Conservation (phyloP, 2,888 invertebrate genomes). For the Chalcis sispes region DNA sequence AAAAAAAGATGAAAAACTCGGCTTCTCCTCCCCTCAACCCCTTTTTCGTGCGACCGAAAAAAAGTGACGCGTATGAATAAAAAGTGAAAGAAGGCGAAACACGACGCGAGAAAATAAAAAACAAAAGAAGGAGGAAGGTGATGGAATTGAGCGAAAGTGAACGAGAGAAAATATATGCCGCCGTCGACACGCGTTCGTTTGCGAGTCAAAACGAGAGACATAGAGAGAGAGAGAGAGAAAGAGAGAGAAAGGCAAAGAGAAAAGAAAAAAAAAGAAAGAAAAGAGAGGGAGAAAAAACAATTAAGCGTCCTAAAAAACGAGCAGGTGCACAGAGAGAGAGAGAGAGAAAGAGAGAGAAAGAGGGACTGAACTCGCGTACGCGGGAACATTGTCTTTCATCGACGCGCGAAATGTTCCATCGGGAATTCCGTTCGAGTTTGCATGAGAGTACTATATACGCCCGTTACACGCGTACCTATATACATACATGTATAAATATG, state of each 20-base stretch:
- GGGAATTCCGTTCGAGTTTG: slow-evolving; percentile 55
- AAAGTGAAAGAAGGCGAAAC: slow-evolving; percentile 38
- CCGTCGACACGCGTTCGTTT: not conserved
- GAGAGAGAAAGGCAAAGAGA: not conserved
- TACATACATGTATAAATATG: not conserved
- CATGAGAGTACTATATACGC: too few species aligned
- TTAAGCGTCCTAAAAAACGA: slow-evolving; percentile 53
- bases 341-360: not conserved
- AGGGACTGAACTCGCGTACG: not conserved
- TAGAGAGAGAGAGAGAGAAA: not conserved
- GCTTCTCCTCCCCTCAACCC: too few species aligned
- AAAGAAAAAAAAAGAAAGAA: slow-evolving; percentile 3
- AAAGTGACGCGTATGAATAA: slow-evolving; percentile 32
- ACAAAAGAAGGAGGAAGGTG: slow-evolving; percentile 27
- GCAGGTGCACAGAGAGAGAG: slow-evolving; percentile 4
- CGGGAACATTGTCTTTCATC: slow-evolving; percentile 56
- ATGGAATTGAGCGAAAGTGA: slow-evolving; percentile 57
- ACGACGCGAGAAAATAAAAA: not conserved
- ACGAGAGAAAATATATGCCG: slow-evolving; percentile 32
- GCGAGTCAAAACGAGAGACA: not conserved
- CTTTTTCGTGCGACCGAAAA: not conserved
- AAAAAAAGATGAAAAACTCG: too few species aligned
- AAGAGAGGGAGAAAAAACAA: slow-evolving; percentile 52
- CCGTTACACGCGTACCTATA: not conserved
- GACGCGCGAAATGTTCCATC: slow-evolving; percentile 58